A percentile compares a stretch with the other conserved stretches of the same genome.
Evolutionary conservation across 2,797 vertebrate species (phyloP).

Genomic region (Synaphobranchus kaupii): DNA sequence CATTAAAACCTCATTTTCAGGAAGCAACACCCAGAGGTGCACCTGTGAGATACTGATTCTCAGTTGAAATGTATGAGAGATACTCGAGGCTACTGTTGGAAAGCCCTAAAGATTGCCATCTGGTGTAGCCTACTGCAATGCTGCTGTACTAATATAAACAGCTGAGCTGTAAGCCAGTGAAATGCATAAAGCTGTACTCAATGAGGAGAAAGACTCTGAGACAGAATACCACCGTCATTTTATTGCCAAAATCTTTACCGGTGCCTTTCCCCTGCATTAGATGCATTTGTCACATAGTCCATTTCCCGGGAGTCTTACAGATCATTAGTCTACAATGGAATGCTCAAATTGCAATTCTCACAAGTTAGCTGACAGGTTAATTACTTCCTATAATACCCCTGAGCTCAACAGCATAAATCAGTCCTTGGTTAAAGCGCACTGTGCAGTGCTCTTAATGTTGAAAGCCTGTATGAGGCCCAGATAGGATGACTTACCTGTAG

Average conservation of each 20-base stretch:
- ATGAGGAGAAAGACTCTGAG: neutral
- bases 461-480: neutral
- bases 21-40: neutral
- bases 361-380: neutral
- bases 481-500: neutral
- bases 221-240: neutral
- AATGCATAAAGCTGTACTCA: neutral
- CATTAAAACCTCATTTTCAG: neutral
- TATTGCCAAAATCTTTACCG: neutral
- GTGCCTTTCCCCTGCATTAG: neutral
- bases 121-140: neutral
- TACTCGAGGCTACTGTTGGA: neutral
- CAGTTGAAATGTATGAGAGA: neutral
- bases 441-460: neutral
- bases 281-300: neutral
- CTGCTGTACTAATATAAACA: neutral
- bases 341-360: neutral
- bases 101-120: neutral
- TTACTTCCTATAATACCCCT: neutral
- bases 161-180: neutral
- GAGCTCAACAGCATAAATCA: neutral
- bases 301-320: neutral
- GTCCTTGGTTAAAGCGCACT: neutral
- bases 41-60: neutral
- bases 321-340: constrained; percentile 2